Evolutionary conservation across 2,113 vertebrate genomes (phyloP).

Genomic region (Suricata suricatta): DNA sequence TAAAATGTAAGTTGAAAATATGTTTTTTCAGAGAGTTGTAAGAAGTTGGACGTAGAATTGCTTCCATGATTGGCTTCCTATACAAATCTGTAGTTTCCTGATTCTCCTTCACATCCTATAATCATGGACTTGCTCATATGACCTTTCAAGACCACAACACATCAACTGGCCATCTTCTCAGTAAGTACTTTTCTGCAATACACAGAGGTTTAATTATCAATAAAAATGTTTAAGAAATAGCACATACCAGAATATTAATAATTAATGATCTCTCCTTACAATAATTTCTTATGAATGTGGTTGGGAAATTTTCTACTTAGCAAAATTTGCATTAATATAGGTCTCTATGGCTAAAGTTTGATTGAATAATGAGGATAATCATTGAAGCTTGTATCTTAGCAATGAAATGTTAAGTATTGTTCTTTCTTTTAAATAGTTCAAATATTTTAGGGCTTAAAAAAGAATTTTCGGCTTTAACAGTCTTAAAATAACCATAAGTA

Average conservation of each 20-base stretch:
- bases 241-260: slow-evolving; percentile 13
- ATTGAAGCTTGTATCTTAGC: background rate
- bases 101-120: background rate
- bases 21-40: slow-evolving; percentile 24
- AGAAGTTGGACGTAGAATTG: background rate
- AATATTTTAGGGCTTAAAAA: background rate
- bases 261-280: slow-evolving; percentile 16
- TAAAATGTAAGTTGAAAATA: slow-evolving; percentile 29
- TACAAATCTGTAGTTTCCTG: background rate
- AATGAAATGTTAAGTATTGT: background rate
- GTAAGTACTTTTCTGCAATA: background rate
- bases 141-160: background rate
- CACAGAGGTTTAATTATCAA: background rate
- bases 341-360: slow-evolving; percentile 3
- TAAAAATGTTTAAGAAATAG: slow-evolving; percentile 21
- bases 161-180: slow-evolving; percentile 6
- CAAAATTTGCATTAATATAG: background rate
- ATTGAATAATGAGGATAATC: slow-evolving; percentile 2
- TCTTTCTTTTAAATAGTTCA: background rate
- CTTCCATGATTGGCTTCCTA: background rate
- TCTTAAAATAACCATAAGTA: background rate
- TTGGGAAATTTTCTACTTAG: slow-evolving; percentile 18
- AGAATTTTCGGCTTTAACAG: background rate
- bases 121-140: background rate
- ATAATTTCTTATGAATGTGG: slow-evolving; percentile 11